Conservation (phyloP, 2,797 vertebrate genomes). For the Lutjanus campechanus region DNA sequence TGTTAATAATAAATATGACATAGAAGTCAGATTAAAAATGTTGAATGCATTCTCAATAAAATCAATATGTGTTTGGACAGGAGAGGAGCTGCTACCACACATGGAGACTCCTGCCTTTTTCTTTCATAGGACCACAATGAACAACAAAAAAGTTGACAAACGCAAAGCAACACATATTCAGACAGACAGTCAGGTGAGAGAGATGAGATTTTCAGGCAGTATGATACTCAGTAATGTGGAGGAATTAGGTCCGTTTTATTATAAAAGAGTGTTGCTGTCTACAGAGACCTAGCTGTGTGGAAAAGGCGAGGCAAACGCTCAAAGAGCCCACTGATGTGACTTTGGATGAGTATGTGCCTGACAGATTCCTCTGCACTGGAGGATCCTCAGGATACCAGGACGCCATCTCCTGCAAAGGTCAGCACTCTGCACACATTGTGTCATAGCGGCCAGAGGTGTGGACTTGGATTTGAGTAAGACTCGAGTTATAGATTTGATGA, state of each 20-base stretch:
- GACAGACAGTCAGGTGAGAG: constrained; percentile 80
- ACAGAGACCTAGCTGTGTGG: constrained; percentile 80
- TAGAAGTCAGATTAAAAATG: neutral
- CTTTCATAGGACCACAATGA: constrained; percentile 58
- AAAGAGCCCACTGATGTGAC: constrained; percentile 61
- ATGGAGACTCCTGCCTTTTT: constrained; percentile 82
- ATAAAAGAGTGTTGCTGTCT: neutral
- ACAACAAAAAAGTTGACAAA: neutral
- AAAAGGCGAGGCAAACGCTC: constrained; percentile 66
- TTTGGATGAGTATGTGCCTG: constrained; percentile 79
- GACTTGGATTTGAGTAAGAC: too few relatives aligned
- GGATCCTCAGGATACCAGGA: constrained; percentile 64
- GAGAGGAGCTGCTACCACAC: constrained; percentile 76
- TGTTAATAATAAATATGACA: neutral
- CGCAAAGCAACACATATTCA: constrained; percentile 84
- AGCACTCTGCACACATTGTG: neutral
- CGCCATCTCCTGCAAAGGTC: constrained; percentile 81
- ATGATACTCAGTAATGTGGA: neutral
- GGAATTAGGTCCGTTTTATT: rapidly evolving
- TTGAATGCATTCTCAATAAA: neutral
- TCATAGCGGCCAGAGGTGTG: neutral
- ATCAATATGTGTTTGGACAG: constrained; percentile 66
- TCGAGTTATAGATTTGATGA: too few relatives aligned
- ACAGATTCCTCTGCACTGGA: constrained; percentile 82
- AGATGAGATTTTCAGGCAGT: neutral